These are phyloP conservation scores for Teleogryllus occipitalis DNA, from an alignment of 1,140 invertebrate species.

Conservation along the genomic window DNA sequence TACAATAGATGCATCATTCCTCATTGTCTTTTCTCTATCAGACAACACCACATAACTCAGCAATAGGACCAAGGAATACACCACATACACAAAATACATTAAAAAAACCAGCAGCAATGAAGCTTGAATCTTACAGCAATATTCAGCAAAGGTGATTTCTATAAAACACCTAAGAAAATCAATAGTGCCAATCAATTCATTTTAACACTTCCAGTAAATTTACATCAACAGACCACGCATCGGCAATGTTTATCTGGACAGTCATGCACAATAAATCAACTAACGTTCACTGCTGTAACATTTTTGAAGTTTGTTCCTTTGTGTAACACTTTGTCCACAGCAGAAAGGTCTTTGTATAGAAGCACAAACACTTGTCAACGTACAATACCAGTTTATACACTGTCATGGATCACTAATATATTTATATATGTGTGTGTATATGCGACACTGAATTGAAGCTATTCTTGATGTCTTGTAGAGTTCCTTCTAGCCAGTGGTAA, in stretches of 20 bases:
- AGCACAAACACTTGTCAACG: background rate
- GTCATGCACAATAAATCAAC: background rate
- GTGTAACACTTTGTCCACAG: background rate
- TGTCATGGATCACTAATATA: slow-evolving; percentile 5
- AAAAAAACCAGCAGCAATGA: background rate
- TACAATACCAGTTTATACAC: background rate
- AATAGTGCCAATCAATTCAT: background rate
- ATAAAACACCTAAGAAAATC: background rate
- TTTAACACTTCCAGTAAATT: no score
- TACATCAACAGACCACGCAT: no score
- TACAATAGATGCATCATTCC: slow-evolving; percentile 8
- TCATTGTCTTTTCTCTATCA: background rate
- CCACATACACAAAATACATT: background rate
- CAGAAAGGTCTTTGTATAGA: background rate
- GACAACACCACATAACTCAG: background rate
- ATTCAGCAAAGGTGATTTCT: background rate
- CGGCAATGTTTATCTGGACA: background rate
- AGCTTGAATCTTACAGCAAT: background rate
- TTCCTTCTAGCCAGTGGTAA: background rate
- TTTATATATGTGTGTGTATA: background rate
- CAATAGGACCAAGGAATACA: background rate
- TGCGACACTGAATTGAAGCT: background rate
- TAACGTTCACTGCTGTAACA: background rate
- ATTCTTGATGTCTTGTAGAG: background rate
- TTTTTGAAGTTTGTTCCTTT: background rate